Evolutionary conservation across 2,797 vertebrate species (phyloP).

Genomic region (Coendou prehensilis): DNA sequence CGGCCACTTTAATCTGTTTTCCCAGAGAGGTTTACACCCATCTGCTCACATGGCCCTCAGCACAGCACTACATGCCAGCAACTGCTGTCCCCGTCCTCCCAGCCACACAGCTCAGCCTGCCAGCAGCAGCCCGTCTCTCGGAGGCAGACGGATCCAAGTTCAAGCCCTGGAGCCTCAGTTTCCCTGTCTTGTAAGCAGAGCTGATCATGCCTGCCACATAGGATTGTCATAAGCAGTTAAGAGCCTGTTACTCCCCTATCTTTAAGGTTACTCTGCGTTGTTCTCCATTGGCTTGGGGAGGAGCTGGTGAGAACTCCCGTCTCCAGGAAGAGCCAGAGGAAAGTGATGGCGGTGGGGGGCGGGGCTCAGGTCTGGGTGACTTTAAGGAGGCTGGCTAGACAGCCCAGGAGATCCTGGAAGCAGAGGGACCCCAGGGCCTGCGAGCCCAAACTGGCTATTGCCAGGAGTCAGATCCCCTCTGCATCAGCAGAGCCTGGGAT

Average conservation of each 20-base stretch:
- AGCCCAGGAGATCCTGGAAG: not conserved
- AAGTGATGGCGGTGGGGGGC: not conserved
- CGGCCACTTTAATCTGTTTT: constrained; percentile 79
- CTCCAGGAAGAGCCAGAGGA: not conserved
- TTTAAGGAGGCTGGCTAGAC: no score
- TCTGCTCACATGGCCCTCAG: constrained; percentile 26
- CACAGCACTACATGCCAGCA: not conserved
- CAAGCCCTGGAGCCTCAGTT: not conserved
- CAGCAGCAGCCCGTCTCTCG: not conserved
- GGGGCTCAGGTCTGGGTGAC: not conserved
- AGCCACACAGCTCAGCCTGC: not conserved
- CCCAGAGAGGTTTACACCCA: constrained; percentile 79
- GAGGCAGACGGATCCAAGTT: not conserved
- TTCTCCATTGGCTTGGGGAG: not conserved
- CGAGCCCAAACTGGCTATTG: not conserved
- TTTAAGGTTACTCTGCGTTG: not conserved
- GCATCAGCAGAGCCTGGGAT: not conserved
- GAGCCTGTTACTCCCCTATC: not conserved
- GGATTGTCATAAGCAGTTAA: not conserved
- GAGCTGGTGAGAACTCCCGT: not conserved
- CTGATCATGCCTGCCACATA: rapidly evolving
- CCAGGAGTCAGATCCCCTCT: not conserved
- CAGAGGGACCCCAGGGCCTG: not conserved
- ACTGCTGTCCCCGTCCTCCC: not conserved
- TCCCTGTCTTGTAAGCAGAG: not conserved